Evolutionary conservation across 1,140 invertebrate species (phyloP), one percentile per base, ranked within the genome.

Genomic region (Bombyx mandarina): DNA sequence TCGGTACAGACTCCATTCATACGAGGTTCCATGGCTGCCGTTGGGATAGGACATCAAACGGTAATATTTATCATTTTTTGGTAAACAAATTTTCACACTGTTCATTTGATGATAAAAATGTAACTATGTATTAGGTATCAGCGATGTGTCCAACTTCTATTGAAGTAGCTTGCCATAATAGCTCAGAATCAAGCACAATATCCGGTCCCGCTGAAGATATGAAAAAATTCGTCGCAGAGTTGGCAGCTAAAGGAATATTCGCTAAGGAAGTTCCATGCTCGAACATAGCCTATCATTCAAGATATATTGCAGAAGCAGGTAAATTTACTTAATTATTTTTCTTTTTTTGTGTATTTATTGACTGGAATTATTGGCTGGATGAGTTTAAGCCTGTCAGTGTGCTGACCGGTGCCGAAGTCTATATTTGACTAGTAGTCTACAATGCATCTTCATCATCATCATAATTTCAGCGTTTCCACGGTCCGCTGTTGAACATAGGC

Each of bases 111-210:
- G 6, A 18, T 8, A 35, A 7, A 35, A 7, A 52, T 8, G 8
- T 7, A 42, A 26, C 8, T 8, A 18, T 46, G 4, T 22, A 26
- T 26, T 49, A 64, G 91, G 1, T 90, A 89, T 58, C 79, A 85
- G 56, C 82, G 89, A 58, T 66, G 56, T 82, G 43, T 93, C 91
- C 93, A 66, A 67, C 72, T 18, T 76, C 70, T 65, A 83, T 94
- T 81, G 90, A 92, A 51, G 89, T 93, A 1, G 93, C 94, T 43
- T 95, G 94, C 78, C 93, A 94, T 75, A 95, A 96, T 77, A 88
- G 91, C 6, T 78, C 88, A 8, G 92, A 94, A 59, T 93, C 91
- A 44, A 91, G 93, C 6, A 95, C 93, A 0, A 89, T 96, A n/a
- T 94, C 93, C n/a, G 94, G 94, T 12, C 92, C 93, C 5, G 84